Base-by-base conservation (phyloP, 2,797 vertebrate species). In the Danionella dracula region DNA sequence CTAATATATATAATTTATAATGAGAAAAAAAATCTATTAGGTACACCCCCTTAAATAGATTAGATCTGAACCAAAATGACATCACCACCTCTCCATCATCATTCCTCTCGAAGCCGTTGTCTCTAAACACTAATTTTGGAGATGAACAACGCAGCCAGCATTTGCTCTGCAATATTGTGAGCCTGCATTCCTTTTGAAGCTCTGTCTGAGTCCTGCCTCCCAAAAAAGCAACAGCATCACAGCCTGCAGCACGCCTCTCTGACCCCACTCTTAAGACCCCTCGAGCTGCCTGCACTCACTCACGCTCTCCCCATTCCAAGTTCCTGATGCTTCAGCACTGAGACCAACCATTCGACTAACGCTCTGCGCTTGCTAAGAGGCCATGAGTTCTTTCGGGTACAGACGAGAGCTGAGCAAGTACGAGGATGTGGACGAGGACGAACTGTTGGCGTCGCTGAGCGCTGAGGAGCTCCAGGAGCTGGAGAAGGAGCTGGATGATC, bases 401-500 rank as follows among this genome's bases (percentile, higher is more conserved):
- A 87, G 94, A 64, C 88, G 93, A 79, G 96, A 96, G 84, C 88
- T 99, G 67, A 97, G 93, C 78, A 98, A 98, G 85, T 98, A 98
- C 23, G 96, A 98, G 82, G 95, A 97, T 34, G 86, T 98, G 1
- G 94, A 99, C 15, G 96, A 99, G 81, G 96, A 99, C 1, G 95
- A 99, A 70, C 90, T 98, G 56, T 83, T 98, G 1, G 94, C 94
- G 50, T 97, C 95, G 5, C 89, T 98, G 70, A 92, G 92, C 12
- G 88, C 93, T 0, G 94, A 97, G 75, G 96, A 98, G 87, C 83
- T 99, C 76, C 92, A 94, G 60, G 94, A 99, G 82, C 79, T 98
- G 72, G 96, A 98, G 79, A 90, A 92, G 74, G 96, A 99, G 79
- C 68, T 99, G 49, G 88, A 82, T 2, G 94, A 98, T 85, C 95